Percentiles rank a stretch among this genome's conserved stretches.
Evolutionary conservation across 2,113 vertebrate genomes (phyloP).

Genomic region (Emydura subglobosa): DNA sequence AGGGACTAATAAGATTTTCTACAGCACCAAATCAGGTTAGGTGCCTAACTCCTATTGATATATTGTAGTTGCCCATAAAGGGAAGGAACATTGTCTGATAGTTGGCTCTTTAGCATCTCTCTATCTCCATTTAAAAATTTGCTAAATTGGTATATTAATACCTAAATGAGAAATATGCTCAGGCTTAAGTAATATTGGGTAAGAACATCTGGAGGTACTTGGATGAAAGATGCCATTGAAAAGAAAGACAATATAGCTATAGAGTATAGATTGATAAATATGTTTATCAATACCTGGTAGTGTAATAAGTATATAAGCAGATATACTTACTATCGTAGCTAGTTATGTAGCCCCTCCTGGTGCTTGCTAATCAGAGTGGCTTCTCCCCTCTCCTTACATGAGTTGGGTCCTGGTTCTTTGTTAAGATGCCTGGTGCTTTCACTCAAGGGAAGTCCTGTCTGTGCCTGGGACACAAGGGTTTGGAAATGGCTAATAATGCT

Average conservation of each 20-base stretch:
- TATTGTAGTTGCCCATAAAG: neutral
- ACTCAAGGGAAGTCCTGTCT: neutral
- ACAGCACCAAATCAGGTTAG: neutral
- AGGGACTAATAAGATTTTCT: neutral
- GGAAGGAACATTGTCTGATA: neutral
- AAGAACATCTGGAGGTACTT: neutral
- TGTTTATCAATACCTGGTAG: neutral
- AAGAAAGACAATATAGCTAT: fast-evolving
- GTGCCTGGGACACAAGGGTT: neutral
- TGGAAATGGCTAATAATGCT: neutral
- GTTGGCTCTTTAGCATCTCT: neutral
- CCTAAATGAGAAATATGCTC: neutral
- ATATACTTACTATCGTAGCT: neutral
- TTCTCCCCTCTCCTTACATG: neutral
- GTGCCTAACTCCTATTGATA: neutral
- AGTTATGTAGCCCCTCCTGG: neutral
- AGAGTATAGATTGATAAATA: neutral
- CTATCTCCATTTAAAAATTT: too few relatives aligned
- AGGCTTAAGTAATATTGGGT: neutral
- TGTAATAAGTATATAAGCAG: neutral
- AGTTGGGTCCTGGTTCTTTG: neutral
- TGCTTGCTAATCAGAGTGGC: neutral
- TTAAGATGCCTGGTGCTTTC: neutral
- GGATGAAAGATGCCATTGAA: too few relatives aligned
- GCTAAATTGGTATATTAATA: too few relatives aligned